A percentile compares a stretch with the other conserved stretches of the same genome.
Evolutionary conservation across 2,888 invertebrate species (phyloP).

Genomic region (Lycophotia porphyrea): DNA sequence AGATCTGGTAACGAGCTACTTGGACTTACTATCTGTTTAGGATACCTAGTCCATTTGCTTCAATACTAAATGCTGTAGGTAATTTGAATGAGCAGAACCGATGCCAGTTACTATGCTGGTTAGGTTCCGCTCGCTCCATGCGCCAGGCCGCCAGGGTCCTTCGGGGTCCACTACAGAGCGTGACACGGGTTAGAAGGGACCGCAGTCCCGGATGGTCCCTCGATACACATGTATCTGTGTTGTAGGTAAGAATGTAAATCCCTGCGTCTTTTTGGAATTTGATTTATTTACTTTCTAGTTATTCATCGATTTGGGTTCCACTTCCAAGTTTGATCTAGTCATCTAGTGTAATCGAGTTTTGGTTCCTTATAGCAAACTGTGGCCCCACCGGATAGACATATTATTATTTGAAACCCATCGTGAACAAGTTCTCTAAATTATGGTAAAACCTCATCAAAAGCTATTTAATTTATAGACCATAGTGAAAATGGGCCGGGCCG

Average conservation of each 20-base stretch:
- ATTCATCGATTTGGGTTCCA: neutral
- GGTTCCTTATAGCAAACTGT: neutral
- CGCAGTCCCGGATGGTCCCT: neutral
- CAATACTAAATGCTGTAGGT: neutral
- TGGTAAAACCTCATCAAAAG: no score
- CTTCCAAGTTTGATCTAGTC: neutral
- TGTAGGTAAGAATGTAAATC: conserved; percentile 3
- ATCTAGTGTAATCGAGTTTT: neutral
- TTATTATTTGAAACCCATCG: no score
- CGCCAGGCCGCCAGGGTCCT: neutral
- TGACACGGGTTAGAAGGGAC: conserved; percentile 9
- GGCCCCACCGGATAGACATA: neutral
- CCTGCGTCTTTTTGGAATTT: conserved; percentile 1
- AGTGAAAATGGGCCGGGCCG: no score
- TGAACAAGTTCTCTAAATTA: no score
- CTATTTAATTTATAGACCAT: no score
- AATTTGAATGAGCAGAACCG: neutral
- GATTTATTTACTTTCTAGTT: neutral
- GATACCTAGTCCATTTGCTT: neutral
- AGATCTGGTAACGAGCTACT: neutral
- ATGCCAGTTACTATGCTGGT: neutral
- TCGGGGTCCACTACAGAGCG: neutral
- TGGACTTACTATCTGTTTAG: neutral
- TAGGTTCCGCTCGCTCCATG: neutral
- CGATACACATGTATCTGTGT: neutral